phyloP scores from a whole-genome alignment of 1,140 invertebrate species.

The Scaptomyza graminum region DNA sequence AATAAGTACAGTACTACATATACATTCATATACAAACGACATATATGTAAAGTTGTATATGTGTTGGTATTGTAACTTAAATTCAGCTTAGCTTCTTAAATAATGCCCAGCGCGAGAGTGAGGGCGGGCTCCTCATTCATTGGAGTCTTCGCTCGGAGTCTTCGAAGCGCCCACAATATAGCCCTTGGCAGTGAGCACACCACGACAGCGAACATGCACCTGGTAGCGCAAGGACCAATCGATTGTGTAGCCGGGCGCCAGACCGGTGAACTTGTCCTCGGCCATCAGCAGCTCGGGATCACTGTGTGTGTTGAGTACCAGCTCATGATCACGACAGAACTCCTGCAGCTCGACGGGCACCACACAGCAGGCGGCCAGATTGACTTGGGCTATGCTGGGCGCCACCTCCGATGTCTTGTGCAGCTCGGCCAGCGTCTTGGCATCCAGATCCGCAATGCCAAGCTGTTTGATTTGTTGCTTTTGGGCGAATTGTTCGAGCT shows the following conservation, averaged over 20 bases:
- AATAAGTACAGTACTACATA: conserved; percentile 73
- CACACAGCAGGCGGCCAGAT: conserved; percentile 97
- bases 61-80: conserved; percentile 10
- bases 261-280: conserved; percentile 59
- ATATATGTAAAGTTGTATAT: conserved; percentile 5
- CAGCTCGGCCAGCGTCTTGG: conserved; percentile 89
- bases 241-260: conserved; percentile 67
- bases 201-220: conserved; percentile 94
- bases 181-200: conserved; percentile 94
- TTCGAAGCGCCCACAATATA: conserved; percentile 86
- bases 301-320: conserved; percentile 97
- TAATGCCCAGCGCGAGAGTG: conserved; percentile 10
- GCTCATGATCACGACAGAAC: conserved; percentile 95
- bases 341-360: conserved; percentile 95
- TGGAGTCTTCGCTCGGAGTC: conserved; percentile 33
- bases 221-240: conserved; percentile 92
- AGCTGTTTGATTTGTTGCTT: conserved; percentile 87
- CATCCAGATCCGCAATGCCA: conserved; percentile 95
- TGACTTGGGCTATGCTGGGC: conserved; percentile 97
- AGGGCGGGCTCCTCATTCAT: conserved; percentile 29
- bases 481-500: conserved; percentile 64
- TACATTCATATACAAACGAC: conserved; percentile 15
- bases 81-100: conserved; percentile 49
- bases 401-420: conserved; percentile 92
- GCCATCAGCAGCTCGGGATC: conserved; percentile 91